A percentile compares a stretch with the other conserved stretches of the same genome.
Evolutionary conservation across 2,797 vertebrate species (phyloP).

Genomic region (Melanotaenia nigrans): DNA sequence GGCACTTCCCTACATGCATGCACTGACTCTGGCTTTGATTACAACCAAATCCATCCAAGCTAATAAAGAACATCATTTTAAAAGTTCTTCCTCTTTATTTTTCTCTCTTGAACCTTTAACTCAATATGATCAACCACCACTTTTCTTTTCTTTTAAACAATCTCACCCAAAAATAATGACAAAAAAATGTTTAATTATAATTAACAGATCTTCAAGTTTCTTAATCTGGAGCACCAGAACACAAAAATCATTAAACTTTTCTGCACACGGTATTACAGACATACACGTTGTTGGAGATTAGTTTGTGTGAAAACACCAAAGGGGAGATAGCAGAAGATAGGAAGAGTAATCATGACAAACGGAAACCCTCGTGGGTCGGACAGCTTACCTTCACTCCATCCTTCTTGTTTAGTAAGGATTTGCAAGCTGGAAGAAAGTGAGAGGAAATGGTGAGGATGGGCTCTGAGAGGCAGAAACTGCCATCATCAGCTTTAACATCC

Average conservation of each 20-base stretch:
- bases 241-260: conserved; percentile 10
- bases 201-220: not conserved
- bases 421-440: conserved; percentile 90
- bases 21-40: conserved; percentile 60
- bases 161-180: not conserved
- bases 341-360: conserved; percentile 23
- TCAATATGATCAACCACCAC: not conserved
- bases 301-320: conserved; percentile 27
- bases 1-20: conserved; percentile 83
- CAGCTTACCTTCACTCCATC: conserved; percentile 97
- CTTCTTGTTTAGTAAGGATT: conserved; percentile 98
- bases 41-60: conserved; percentile 32
- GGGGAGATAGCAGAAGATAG: conserved; percentile 16
- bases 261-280: conserved; percentile 20
- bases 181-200: conserved; percentile 12
- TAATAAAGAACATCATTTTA: conserved; percentile 22
- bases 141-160: conserved; percentile 16
- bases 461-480: not conserved
- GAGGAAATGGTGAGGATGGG: conserved; percentile 20
- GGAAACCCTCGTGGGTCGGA: conserved; percentile 15
- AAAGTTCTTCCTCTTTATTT: conserved; percentile 3
- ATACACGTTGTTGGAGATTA: conserved; percentile 31
- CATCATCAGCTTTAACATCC: not conserved
- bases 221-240: conserved; percentile 18
- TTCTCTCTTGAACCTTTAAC: conserved; percentile 11